Conservation (phyloP, 2,888 invertebrate genomes). For the Dynastes hyllus region DNA sequence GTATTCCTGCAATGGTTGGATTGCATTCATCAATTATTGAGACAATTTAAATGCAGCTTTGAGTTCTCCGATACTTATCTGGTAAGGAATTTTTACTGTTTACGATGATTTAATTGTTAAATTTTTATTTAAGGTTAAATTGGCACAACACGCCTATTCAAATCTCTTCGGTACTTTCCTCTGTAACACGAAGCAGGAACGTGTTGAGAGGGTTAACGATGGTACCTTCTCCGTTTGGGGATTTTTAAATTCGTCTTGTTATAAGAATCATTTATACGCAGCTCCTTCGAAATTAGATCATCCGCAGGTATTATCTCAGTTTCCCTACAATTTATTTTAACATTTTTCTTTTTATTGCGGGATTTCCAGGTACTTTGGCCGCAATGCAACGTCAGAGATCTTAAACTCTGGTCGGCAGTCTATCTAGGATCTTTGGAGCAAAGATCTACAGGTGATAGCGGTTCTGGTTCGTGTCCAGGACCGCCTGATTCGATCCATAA, state of each 20-base stretch:
- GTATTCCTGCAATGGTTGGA: slow-evolving; percentile 99
- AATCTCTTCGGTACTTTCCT: slow-evolving; percentile 98
- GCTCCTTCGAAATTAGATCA: slow-evolving; percentile 68
- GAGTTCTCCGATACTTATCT: slow-evolving; percentile 95
- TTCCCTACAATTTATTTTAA: background rate
- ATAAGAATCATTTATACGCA: slow-evolving; percentile 90
- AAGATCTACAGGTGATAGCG: slow-evolving; percentile 64
- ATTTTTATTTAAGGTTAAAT: slow-evolving; percentile 83
- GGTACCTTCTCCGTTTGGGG: slow-evolving; percentile 91
- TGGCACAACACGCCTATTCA: slow-evolving; percentile 96
- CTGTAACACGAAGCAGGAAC: slow-evolving; percentile 88
- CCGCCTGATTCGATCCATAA: slow-evolving; percentile 71
- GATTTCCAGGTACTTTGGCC: slow-evolving; percentile 86
- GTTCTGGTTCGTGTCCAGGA: slow-evolving; percentile 62
- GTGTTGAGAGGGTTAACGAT: slow-evolving; percentile 78
- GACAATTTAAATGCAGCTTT: slow-evolving; percentile 94
- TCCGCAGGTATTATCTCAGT: slow-evolving; percentile 69
- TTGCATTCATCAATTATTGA: slow-evolving; percentile 92
- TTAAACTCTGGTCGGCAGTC: slow-evolving; percentile 89
- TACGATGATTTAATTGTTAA: background rate
- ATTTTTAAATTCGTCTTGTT: slow-evolving; percentile 84
- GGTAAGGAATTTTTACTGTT: slow-evolving; percentile 74
- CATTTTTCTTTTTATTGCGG: background rate
- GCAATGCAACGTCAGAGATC: slow-evolving; percentile 86
- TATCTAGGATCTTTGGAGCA: slow-evolving; percentile 78